Evolutionary conservation across 2,797 vertebrate genomes (phyloP).

Genomic region (Semaprochilodus insignis): DNA sequence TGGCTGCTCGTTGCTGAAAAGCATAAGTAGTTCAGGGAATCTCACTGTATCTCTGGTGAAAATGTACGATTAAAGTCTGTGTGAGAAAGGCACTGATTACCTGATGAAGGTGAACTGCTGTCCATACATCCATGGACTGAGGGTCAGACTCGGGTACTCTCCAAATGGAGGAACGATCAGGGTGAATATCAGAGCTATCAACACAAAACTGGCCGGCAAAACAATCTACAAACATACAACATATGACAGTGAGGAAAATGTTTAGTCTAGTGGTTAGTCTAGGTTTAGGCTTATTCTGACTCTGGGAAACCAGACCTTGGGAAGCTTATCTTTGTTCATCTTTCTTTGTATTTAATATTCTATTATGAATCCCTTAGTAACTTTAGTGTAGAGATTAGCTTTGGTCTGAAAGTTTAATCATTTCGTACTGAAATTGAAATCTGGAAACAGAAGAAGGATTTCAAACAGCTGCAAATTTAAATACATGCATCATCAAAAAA

Average conservation of each 20-base stretch:
- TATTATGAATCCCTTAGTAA: too few relatives aligned
- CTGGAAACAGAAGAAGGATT: too few relatives aligned
- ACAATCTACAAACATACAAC: slow-evolving; percentile 81
- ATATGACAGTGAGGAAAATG: background rate
- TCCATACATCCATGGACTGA: slow-evolving; percentile 96
- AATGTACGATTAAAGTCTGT: background rate
- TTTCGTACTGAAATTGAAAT: too few relatives aligned
- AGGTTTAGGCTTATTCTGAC: too few relatives aligned
- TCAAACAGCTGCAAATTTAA: too few relatives aligned
- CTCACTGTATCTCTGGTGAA: background rate
- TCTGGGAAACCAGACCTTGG: too few relatives aligned
- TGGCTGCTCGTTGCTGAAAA: slow-evolving; percentile 86
- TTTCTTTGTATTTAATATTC: too few relatives aligned
- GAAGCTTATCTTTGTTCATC: too few relatives aligned
- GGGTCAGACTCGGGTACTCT: slow-evolving; percentile 90
- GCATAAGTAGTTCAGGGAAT: background rate
- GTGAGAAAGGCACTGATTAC: slow-evolving; percentile 68
- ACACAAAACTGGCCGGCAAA: slow-evolving; percentile 91
- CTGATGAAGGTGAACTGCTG: slow-evolving; percentile 93
- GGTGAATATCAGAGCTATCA: slow-evolving; percentile 90
- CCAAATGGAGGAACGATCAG: slow-evolving; percentile 91
- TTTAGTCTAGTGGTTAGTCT: background rate
- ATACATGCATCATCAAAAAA: too few relatives aligned
- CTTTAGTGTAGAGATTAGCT: too few relatives aligned
- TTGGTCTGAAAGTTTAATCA: too few relatives aligned